Percentiles rank a stretch among this genome's conserved stretches.
These are phyloP conservation scores for Syrista parreyssii DNA, from an alignment of 2,888 invertebrate species.

Conservation along the genomic window DNA sequence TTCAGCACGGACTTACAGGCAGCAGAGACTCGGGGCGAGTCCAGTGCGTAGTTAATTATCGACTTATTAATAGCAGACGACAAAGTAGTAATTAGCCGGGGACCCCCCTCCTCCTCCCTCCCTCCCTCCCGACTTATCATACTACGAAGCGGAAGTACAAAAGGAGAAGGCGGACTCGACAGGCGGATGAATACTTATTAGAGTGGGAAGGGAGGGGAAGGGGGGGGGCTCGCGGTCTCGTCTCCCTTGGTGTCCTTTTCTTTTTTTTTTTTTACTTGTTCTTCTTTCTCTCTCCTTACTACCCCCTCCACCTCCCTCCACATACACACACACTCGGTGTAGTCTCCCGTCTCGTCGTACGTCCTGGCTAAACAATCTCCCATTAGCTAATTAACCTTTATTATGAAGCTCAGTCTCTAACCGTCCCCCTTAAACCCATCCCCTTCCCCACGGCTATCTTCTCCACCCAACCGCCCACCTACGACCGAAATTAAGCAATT, in stretches of 20 bases:
- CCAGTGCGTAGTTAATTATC: background rate
- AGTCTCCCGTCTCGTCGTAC: background rate
- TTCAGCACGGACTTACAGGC: background rate
- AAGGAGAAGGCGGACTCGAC: background rate
- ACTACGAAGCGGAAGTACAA: slow-evolving; percentile 11
- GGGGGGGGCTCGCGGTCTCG: background rate
- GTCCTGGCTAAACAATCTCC: slow-evolving; percentile 32
- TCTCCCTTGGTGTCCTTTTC: background rate
- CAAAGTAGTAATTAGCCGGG: slow-evolving; percentile 6
- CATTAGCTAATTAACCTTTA: slow-evolving; percentile 44
- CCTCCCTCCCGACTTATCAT: background rate
- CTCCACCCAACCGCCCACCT: background rate
- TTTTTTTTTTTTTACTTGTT: background rate
- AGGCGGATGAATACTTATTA: background rate
- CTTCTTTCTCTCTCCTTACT: background rate
- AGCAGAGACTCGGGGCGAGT: background rate
- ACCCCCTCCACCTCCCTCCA: background rate
- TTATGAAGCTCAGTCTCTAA: slow-evolving; percentile 21
- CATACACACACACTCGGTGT: no score
- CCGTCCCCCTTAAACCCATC: slow-evolving; percentile 1
- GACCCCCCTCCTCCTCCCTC: background rate
- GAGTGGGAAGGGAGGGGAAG: background rate
- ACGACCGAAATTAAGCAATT: slow-evolving; percentile 8
- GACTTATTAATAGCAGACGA: slow-evolving; percentile 5
- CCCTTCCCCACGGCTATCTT: slow-evolving; percentile 7